Conservation (phyloP, 1,140 invertebrate species). For the Drosophila bipectinata region DNA sequence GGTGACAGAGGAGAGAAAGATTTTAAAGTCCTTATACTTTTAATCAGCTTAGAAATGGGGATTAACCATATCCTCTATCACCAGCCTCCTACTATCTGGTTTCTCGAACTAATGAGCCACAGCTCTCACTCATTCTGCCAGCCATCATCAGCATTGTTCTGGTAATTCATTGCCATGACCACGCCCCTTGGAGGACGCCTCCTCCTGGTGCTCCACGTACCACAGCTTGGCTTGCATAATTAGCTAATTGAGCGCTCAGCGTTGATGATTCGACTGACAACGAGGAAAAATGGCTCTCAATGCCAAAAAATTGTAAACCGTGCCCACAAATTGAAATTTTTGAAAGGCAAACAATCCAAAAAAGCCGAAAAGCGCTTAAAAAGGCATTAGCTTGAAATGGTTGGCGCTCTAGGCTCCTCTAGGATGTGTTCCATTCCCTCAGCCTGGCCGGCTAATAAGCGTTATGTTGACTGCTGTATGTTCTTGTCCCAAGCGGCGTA, state of each 20-base stretch:
- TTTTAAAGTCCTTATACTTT: background rate
- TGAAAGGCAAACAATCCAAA: constrained; percentile 1
- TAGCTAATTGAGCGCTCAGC: constrained; percentile 63
- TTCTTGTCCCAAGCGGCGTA: constrained; percentile 59
- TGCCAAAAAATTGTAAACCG: constrained; percentile 9
- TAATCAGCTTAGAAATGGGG: background rate
- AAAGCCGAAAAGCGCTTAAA: constrained; percentile 47
- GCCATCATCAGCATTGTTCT: constrained; percentile 42
- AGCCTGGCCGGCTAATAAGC: constrained; percentile 51
- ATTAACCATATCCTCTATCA: background rate
- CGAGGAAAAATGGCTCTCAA: constrained; percentile 9
- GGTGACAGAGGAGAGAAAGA: background rate
- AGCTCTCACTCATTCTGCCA: constrained; percentile 15
- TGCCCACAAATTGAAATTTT: constrained; percentile 33
- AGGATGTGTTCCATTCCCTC: background rate
- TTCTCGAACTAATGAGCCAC: constrained; percentile 23
- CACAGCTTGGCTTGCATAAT: constrained; percentile 51
- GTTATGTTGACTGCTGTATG: constrained; percentile 41
- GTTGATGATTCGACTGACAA: constrained; percentile 46
- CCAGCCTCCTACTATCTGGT: background rate
- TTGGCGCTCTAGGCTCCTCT: background rate
- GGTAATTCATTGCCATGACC: constrained; percentile 20
- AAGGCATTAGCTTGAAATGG: constrained; percentile 51
- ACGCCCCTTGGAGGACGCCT: constrained; percentile 22
- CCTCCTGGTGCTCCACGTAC: constrained; percentile 6